Evolutionary conservation across 2,797 vertebrate genomes (phyloP), one percentile per base, ranked within the genome.

Genomic region (Arrhamphus sclerolepis): DNA sequence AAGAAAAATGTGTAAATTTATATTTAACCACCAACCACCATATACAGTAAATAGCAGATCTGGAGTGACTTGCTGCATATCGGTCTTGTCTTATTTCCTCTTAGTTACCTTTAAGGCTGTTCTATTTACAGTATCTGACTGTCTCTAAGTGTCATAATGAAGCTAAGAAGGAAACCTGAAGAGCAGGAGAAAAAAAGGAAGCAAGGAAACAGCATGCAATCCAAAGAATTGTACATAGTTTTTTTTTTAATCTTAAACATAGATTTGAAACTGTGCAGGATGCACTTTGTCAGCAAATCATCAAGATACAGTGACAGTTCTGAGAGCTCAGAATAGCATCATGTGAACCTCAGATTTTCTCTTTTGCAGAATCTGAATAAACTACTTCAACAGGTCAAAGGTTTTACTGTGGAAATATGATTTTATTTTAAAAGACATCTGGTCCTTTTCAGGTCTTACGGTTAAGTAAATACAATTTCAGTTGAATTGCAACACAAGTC

Each of bases 1-100:
- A 38, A n/a, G 20, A 65, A 17, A 47, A 44, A 46, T 43, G 3
- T 86, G 78, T 88, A 82, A 61, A 84, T 75, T 70, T 28, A 28
- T 77, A 70, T 76, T 49, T 70, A 83, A 69, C 43, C 59, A 66
- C 29, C 43, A 20, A 22, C 24, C 38, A 17, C 38, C 50, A 22
- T 57, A 54, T 48, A 40, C 34, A 38, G 34, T 38, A 38, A 66
- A 42, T 41, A 2, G 0, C 44, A 53, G 65, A 46, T 68, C 46
- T 64, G 59, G 49, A 41, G 54, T 63, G 39, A 56, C 53, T 18
- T 13, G n/a, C 49, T 66, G 24, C 59, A 77, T 70, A 72, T 13
- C 43, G 49, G 29, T 62, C 49, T 51, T 61, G 49, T 72, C 19
- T 67, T 46, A 24, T 59, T 21, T 60, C 34, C 51, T 75, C 6